Percentiles rank a stretch among this genome's conserved stretches.
Evolutionary conservation across 2,797 vertebrate species (phyloP).

Genomic region (Ctenosaura bakeri): DNA sequence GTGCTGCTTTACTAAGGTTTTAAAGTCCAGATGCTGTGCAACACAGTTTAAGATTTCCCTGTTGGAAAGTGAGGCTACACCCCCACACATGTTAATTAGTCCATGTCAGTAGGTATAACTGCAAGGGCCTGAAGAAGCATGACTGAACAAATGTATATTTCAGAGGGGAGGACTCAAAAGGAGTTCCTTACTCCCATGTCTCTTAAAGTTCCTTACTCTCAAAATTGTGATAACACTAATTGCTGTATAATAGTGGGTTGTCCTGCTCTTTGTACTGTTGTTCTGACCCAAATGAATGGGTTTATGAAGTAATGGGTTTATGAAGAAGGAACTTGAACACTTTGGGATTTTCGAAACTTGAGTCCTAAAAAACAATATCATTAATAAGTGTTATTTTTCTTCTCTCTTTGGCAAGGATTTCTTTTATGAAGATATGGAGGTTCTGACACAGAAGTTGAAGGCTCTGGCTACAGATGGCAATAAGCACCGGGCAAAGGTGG

Average conservation of each 20-base stretch:
- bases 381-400: background rate
- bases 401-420: constrained; percentile 84
- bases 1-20: background rate
- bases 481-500: constrained; percentile 95
- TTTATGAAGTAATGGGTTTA: background rate
- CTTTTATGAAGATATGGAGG: constrained; percentile 90
- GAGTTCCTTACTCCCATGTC: background rate
- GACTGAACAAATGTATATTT: background rate
- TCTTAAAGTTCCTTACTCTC: background rate
- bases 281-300: background rate
- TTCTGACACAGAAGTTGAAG: constrained; percentile 89
- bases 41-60: background rate
- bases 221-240: background rate
- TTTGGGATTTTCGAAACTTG: background rate
- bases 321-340: background rate
- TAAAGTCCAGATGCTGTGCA: background rate
- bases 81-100: background rate
- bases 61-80: background rate
- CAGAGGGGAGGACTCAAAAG: background rate
- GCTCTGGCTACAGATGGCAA: constrained; percentile 95
- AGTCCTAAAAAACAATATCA: background rate
- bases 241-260: background rate
- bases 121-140: background rate
- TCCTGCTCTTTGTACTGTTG: background rate
- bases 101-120: background rate